Conservation (phyloP, 2,113 vertebrate species). For the Megaceryle torquata region DNA sequence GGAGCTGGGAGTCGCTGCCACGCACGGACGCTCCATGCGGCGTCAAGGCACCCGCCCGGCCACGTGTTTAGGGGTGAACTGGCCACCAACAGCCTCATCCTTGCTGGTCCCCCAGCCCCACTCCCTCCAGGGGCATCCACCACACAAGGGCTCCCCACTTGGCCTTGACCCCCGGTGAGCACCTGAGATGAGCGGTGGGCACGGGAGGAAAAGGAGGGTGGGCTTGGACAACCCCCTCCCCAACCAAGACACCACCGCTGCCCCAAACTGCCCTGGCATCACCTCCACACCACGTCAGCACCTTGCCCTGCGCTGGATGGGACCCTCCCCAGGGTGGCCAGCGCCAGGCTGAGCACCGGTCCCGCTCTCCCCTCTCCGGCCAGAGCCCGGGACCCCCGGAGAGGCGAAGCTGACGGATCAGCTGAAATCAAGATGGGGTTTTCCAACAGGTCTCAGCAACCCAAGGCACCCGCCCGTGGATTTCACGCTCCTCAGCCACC, state of each 20-base stretch:
- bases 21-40: accelerated
- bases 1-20: neutral
- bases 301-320: neutral
- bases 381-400: too few relatives aligned
- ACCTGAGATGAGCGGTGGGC: accelerated
- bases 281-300: accelerated
- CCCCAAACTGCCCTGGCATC: neutral
- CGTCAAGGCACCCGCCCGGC: too few relatives aligned
- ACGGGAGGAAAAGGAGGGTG: neutral
- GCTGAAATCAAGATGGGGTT: neutral
- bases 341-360: neutral
- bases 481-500: neutral
- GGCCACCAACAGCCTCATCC: too few relatives aligned
- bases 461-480: accelerated
- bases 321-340: neutral
- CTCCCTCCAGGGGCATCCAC: too few relatives aligned
- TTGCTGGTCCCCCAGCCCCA: accelerated
- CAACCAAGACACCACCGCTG: too few relatives aligned
- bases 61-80: too few relatives aligned
- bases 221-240: neutral
- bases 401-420: accelerated
- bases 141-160: neutral
- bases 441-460: accelerated
- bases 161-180: accelerated
- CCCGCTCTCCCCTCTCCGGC: neutral